Evolutionary conservation across 2,797 vertebrate species (phyloP).

Genomic region (Ceryle rudis): DNA sequence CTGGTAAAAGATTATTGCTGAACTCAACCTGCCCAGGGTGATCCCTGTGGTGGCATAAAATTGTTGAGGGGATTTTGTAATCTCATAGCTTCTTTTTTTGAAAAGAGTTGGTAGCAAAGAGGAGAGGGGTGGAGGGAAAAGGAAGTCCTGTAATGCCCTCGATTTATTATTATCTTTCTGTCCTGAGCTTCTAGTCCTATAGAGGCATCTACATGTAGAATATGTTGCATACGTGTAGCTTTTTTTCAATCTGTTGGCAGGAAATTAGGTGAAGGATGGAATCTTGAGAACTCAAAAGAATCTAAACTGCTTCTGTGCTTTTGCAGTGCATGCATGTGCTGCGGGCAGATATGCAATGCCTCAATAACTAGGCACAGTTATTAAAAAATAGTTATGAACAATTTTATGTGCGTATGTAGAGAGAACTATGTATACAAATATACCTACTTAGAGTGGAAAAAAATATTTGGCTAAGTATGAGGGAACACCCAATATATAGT

Average conservation of each 20-base stretch:
- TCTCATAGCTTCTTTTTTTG: neutral
- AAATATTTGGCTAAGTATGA: neutral
- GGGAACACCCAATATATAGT: neutral
- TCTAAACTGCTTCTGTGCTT: neutral
- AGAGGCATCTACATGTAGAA: neutral
- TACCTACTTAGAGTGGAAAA: neutral
- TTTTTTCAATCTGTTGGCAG: neutral
- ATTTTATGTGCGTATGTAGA: neutral
- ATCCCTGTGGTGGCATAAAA: neutral
- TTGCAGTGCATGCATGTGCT: neutral
- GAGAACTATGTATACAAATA: neutral
- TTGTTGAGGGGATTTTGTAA: neutral
- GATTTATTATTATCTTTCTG: neutral
- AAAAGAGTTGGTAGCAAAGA: neutral
- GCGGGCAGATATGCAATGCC: neutral
- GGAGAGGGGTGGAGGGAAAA: neutral
- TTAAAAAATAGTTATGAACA: neutral
- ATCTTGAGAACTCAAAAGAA: neutral
- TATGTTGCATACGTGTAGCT: neutral
- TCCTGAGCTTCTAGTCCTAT: neutral
- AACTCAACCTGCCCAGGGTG: neutral
- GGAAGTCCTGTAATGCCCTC: neutral
- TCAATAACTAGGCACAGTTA: neutral
- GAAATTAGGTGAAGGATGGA: neutral
- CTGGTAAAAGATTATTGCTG: neutral